Evolutionary conservation across 2,113 vertebrate genomes (phyloP).

Genomic region (Aegithalos caudatus): DNA sequence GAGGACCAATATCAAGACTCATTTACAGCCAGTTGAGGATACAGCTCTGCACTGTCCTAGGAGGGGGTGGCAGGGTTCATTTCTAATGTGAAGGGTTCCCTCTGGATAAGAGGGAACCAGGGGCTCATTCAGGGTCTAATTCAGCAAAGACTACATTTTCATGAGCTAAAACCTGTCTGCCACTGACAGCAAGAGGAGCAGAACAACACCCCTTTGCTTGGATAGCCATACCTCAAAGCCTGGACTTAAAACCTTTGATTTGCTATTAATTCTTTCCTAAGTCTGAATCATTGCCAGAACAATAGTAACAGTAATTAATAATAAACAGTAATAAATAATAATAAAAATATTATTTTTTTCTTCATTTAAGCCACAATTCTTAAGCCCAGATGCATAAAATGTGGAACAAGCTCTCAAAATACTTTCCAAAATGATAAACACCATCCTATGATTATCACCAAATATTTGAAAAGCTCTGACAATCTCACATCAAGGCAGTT

Average conservation of each 20-base stretch:
- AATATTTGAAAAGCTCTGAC: not conserved
- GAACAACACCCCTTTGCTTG: not conserved
- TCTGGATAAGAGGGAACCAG: not conserved
- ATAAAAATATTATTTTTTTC: not conserved
- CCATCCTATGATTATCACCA: not conserved
- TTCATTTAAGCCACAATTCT: not conserved
- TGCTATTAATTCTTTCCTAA: not conserved
- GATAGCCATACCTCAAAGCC: not conserved
- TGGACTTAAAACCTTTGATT: not conserved
- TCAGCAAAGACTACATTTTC: accelerated
- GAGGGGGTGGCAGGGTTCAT: not conserved
- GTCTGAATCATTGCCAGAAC: not conserved
- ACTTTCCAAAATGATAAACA: not conserved
- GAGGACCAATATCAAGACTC: not conserved
- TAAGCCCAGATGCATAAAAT: not conserved
- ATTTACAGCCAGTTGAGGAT: not conserved
- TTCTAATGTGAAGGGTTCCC: not conserved
- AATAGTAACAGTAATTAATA: not conserved
- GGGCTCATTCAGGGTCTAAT: not conserved
- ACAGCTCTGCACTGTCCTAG: not conserved
- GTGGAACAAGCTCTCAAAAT: not conserved
- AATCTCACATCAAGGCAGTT: not conserved
- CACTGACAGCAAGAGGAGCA: not conserved
- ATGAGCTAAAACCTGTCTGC: not conserved
- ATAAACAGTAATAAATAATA: not conserved